Percentiles rank a stretch among this genome's conserved stretches.
phyloP scores from a whole-genome alignment of 2,797 vertebrate genomes.

The Gymnopithys bicolor region DNA sequence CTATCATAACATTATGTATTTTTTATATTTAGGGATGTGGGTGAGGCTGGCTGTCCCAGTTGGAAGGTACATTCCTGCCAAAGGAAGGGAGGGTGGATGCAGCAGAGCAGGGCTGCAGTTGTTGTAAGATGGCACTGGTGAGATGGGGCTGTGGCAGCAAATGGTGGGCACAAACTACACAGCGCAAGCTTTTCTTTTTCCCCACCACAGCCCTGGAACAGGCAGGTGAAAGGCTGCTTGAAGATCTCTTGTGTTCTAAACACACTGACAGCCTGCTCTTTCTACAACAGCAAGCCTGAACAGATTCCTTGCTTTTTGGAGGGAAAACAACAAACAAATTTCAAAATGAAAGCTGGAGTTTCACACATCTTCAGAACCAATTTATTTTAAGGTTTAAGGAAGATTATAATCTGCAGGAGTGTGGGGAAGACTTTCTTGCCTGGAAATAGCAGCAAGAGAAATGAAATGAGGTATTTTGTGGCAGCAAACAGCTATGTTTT shows the following conservation, averaged over 20 bases:
- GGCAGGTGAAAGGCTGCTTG: neutral
- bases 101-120: rapidly evolving
- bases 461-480: neutral
- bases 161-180: neutral
- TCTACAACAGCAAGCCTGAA: neutral
- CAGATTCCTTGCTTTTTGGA: neutral
- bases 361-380: neutral
- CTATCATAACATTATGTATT: neutral
- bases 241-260: neutral
- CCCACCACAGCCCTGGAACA: no score
- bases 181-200: neutral
- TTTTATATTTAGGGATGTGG: neutral
- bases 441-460: neutral
- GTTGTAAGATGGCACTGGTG: neutral
- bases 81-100: neutral
- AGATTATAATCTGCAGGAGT: neutral
- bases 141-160: neutral
- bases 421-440: neutral
- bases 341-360: neutral
- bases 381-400: neutral
- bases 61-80: neutral
- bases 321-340: neutral
- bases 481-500: rapidly evolving
- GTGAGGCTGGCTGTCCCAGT: neutral
- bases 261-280: neutral